A percentile compares a stretch with the other conserved stretches of the same genome.
Conservation (phyloP, 2,888 invertebrate species). For the Scaptomyza flava region DNA sequence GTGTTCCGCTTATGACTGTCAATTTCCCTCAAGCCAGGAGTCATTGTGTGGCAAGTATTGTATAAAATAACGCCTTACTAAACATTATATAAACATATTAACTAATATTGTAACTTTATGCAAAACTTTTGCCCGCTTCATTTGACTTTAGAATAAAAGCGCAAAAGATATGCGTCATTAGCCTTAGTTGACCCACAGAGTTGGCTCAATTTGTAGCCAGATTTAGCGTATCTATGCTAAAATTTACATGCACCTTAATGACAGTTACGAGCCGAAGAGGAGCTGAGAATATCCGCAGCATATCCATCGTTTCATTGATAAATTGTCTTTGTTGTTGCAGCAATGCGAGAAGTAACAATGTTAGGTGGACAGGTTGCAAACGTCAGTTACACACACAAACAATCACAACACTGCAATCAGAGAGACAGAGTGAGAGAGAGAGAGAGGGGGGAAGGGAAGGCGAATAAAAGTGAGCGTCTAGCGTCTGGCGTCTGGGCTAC, state of each 20-base stretch:
- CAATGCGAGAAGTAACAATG: constrained; percentile 35
- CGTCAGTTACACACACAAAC: constrained; percentile 45
- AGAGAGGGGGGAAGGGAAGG: neutral
- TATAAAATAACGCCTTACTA: no score
- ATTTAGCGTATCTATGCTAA: constrained; percentile 46
- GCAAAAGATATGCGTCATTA: constrained; percentile 21
- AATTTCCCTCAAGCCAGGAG: neutral
- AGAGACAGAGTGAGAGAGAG: neutral
- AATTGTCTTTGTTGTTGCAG: constrained; percentile 58
- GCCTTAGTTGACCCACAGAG: constrained; percentile 37
- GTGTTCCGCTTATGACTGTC: constrained; percentile 34
- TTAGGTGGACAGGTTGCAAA: constrained; percentile 53
- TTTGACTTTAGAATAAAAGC: neutral
- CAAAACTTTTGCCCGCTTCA: neutral
- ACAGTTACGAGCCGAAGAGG: constrained; percentile 14
- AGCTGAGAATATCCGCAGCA: constrained; percentile 30
- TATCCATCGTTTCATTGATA: constrained; percentile 78
- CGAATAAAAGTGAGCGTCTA: constrained; percentile 1
- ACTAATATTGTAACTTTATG: neutral
- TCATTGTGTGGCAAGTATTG: constrained; percentile 1
- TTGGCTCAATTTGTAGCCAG: constrained; percentile 27
- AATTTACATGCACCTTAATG: constrained; percentile 61
- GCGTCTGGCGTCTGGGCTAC: constrained; percentile 36
- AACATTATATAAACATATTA: no score
- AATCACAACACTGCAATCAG: constrained; percentile 77